A percentile compares a stretch with the other conserved stretches of the same genome.
Conservation (phyloP, 2,113 vertebrate species). For the Phaethon lepturus region DNA sequence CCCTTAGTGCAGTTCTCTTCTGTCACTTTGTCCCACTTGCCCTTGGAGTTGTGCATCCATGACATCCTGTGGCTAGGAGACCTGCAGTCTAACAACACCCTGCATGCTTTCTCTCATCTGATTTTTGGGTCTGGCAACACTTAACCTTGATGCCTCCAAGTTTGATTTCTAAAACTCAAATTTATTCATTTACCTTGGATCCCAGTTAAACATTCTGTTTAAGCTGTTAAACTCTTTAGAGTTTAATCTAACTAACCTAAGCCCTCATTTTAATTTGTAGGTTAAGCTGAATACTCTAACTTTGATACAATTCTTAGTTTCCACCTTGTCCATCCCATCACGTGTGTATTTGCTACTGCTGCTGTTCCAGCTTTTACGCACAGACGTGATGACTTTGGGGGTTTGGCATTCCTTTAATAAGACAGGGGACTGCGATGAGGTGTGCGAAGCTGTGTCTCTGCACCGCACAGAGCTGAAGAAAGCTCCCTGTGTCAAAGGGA, state of each 20-base stretch:
- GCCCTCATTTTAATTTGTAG: not conserved
- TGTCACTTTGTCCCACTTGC: not conserved
- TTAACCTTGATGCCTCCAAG: not conserved
- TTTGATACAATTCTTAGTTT: not conserved
- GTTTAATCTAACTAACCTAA: not conserved
- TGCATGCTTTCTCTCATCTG: not conserved
- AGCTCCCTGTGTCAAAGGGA: not conserved
- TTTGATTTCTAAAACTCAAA: fast-evolving
- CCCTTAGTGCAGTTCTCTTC: not conserved
- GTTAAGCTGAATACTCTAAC: not conserved
- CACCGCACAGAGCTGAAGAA: not conserved
- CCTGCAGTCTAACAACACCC: not conserved
- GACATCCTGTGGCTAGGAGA: not conserved
- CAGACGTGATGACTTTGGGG: not conserved
- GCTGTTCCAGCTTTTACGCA: not conserved
- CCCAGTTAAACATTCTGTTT: not conserved
- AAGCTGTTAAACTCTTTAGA: not conserved
- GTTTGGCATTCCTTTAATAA: not conserved
- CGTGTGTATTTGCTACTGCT: not conserved
- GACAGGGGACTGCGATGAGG: not conserved
- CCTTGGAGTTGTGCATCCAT: not conserved
- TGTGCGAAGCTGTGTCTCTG: not conserved
- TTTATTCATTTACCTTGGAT: not conserved
- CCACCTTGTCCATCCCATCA: not conserved
- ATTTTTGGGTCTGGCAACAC: not conserved